Conservation (phyloP, 2,797 vertebrate genomes). For the Clarias fuscus region DNA sequence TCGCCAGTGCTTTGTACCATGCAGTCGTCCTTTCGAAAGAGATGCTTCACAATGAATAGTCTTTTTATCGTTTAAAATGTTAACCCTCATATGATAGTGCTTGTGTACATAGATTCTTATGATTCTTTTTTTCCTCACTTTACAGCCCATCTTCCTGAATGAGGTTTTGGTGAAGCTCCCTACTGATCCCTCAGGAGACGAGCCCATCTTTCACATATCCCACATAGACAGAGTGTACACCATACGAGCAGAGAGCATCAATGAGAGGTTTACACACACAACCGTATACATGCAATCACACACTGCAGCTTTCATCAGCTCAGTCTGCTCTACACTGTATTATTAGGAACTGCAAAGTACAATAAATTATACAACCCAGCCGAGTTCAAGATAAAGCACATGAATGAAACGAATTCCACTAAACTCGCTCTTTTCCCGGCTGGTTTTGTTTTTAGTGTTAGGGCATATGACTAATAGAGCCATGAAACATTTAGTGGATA, state of each 20-base stretch:
- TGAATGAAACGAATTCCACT: background rate
- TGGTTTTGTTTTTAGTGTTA: background rate
- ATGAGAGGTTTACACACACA: slow-evolving; percentile 80
- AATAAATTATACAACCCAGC: too few species aligned
- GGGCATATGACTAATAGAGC: background rate
- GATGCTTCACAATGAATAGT: background rate
- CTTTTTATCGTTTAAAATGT: too few species aligned
- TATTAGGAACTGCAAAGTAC: background rate
- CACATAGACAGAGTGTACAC: slow-evolving; percentile 98
- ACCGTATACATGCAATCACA: background rate
- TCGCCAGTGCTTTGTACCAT: background rate
- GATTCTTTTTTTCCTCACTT: background rate
- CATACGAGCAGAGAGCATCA: slow-evolving; percentile 92
- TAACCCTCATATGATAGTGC: too few species aligned
- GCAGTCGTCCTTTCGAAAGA: background rate
- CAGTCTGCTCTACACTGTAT: background rate
- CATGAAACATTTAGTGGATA: background rate
- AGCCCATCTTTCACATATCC: slow-evolving; percentile 98
- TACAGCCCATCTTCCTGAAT: slow-evolving; percentile 96
- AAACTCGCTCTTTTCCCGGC: background rate
- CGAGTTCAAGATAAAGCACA: background rate
- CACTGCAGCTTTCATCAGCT: background rate
- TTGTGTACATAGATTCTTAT: background rate
- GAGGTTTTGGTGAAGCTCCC: slow-evolving; percentile 97
- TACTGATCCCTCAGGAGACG: slow-evolving; percentile 96